These are phyloP conservation scores for Sceloporus tristichus DNA, from an alignment of 2,113 vertebrate genomes.

Conservation along the genomic window DNA sequence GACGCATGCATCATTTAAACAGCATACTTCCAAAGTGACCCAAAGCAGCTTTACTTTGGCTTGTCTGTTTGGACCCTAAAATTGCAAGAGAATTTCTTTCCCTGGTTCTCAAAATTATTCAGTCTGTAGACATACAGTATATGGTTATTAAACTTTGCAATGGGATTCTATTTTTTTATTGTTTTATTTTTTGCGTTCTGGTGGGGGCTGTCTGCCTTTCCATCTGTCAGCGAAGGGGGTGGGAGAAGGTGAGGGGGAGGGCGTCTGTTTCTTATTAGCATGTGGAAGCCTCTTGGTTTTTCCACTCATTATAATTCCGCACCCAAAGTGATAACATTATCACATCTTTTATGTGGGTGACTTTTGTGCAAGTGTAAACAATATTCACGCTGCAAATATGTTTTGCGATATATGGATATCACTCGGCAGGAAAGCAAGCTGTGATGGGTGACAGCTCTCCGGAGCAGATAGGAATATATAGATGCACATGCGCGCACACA, in stretches of 20 bases:
- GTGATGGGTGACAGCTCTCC: constrained; percentile 19
- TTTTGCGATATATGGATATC: constrained; percentile 42
- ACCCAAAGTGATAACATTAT: constrained; percentile 47
- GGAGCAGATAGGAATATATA: neutral
- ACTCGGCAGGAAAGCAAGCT: constrained; percentile 37
- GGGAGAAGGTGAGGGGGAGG: neutral
- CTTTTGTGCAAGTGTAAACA: constrained; percentile 48
- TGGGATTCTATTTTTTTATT: neutral
- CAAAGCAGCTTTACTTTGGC: too few relatives aligned
- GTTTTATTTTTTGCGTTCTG: neutral
- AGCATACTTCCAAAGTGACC: too few relatives aligned
- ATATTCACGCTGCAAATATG: constrained; percentile 45
- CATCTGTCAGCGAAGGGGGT: constrained; percentile 29
- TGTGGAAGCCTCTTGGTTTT: constrained; percentile 27
- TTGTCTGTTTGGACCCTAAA: too few relatives aligned
- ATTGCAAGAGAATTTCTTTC: neutral
- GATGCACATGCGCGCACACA: too few relatives aligned
- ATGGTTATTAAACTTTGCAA: constrained; percentile 10
- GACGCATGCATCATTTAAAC: too few relatives aligned
- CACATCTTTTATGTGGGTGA: constrained; percentile 50
- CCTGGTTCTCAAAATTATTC: constrained; percentile 1
- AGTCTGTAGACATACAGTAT: constrained; percentile 6
- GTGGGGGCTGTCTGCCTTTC: constrained; percentile 10
- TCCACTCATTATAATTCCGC: constrained; percentile 44
- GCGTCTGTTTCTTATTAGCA: constrained; percentile 35